phyloP scores from a whole-genome alignment of 2,113 vertebrate genomes.

The Passer domesticus region DNA sequence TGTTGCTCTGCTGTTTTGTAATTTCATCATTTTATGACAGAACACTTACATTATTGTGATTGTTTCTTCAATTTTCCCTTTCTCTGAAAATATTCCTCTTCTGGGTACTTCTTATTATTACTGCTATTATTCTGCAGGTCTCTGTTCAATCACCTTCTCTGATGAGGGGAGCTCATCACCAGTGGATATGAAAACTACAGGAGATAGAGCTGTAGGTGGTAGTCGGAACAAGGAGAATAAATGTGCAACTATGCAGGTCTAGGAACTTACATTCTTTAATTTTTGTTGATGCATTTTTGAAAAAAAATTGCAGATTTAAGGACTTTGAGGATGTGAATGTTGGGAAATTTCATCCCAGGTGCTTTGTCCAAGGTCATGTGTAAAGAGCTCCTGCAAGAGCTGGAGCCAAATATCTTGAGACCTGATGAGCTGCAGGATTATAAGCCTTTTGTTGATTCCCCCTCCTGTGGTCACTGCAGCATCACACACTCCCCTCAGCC shows the following conservation, averaged over 20 bases:
- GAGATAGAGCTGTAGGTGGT: not conserved
- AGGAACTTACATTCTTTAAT: not conserved
- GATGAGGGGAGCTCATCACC: not conserved
- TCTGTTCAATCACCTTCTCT: not conserved
- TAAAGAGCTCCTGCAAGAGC: not conserved
- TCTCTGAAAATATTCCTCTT: not conserved
- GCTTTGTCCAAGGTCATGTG: not conserved
- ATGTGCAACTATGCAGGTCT: not conserved
- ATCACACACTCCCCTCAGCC: not conserved
- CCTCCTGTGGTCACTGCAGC: not conserved
- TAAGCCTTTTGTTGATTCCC: not conserved
- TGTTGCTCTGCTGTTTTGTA: not conserved
- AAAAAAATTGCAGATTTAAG: not conserved
- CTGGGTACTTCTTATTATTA: not conserved
- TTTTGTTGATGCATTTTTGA: not conserved
- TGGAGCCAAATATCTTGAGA: not conserved
- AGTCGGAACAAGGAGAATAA: not conserved
- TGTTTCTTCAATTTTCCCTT: not conserved
- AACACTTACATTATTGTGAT: not conserved
- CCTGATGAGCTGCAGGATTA: not conserved
- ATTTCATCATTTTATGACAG: not conserved
- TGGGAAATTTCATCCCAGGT: not conserved
- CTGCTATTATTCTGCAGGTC: not conserved
- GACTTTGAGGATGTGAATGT: not conserved
- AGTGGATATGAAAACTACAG: not conserved